These are phyloP conservation scores for Brachionus angularis DNA, from an alignment of 1,140 invertebrate species.

Conservation along the genomic window DNA sequence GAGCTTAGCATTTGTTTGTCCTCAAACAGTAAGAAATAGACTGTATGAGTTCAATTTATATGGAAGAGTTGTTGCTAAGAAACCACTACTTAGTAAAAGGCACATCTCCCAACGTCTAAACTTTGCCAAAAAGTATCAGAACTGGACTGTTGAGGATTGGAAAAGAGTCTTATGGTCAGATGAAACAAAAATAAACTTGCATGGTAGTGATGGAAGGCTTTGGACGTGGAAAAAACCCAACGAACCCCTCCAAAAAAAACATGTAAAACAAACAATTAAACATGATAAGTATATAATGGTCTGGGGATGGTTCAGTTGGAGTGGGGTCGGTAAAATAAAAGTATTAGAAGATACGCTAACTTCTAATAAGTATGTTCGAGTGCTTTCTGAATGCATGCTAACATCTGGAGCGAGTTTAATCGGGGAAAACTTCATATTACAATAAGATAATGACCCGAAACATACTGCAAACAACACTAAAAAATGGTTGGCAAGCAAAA, in stretches of 20 bases:
- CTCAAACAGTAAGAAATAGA: not conserved
- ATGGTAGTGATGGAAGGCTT: not conserved
- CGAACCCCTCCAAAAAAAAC: not conserved
- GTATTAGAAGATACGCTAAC: not conserved
- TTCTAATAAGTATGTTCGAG: not conserved
- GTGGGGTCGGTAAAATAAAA: not conserved
- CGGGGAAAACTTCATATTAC: conserved; percentile 13
- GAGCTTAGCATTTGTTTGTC: not conserved
- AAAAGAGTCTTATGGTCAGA: not conserved
- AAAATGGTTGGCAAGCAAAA: conserved; percentile 11
- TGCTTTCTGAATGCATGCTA: not conserved
- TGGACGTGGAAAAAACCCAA: not conserved
- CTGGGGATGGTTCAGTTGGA: not conserved
- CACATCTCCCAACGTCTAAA: not conserved
- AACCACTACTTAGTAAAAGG: not conserved
- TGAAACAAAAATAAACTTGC: not conserved
- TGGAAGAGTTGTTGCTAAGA: not conserved
- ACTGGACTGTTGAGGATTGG: not conserved
- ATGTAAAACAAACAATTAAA: not conserved
- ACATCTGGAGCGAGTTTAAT: not conserved
- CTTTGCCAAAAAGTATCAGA: not conserved
- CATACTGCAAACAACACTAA: not conserved
- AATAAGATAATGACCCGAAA: conserved; percentile 23
- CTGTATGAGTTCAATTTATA: not conserved
- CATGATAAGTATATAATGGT: not conserved